These are phyloP conservation scores for Montipora cactus DNA, from an alignment of 64 coral and sea anemone genomes.

Conservation along the genomic window DNA sequence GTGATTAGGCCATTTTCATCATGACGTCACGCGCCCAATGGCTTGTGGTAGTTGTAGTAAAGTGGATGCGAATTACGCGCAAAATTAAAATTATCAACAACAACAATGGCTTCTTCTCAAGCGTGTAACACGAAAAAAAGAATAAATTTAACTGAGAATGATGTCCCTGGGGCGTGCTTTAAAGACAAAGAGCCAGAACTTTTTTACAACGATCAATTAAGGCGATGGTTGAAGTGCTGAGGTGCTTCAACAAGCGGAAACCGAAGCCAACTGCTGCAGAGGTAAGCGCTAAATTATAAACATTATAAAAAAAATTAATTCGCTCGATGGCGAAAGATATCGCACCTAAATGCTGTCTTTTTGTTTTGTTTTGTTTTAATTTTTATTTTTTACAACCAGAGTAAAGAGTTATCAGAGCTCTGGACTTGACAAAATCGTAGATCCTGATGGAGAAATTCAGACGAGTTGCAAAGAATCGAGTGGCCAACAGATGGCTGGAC, in stretches of 20 bases:
- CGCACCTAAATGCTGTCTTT: background rate
- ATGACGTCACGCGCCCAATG: background rate
- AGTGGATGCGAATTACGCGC: background rate
- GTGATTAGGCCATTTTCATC: constrained; percentile 23
- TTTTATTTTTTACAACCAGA: background rate
- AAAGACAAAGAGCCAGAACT: background rate
- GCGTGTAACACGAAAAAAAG: no score
- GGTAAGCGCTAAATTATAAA: no score
- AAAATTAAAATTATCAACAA: background rate
- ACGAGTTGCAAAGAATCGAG: background rate
- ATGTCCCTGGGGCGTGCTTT: background rate
- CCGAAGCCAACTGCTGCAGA: no score
- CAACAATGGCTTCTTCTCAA: background rate
- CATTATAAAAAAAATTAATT: no score
- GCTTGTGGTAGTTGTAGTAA: background rate
- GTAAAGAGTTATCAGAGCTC: background rate
- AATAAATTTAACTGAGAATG: background rate
- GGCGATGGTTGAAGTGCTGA: no score
- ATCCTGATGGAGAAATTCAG: constrained; percentile 32
- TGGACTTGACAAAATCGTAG: constrained; percentile 8
- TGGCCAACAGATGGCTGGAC: no score
- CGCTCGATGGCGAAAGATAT: no score
- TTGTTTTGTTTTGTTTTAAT: background rate
- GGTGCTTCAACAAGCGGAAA: no score
- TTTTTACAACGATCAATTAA: no score